Conservation (phyloP, 2,113 vertebrate species). For the Equus quagga region DNA sequence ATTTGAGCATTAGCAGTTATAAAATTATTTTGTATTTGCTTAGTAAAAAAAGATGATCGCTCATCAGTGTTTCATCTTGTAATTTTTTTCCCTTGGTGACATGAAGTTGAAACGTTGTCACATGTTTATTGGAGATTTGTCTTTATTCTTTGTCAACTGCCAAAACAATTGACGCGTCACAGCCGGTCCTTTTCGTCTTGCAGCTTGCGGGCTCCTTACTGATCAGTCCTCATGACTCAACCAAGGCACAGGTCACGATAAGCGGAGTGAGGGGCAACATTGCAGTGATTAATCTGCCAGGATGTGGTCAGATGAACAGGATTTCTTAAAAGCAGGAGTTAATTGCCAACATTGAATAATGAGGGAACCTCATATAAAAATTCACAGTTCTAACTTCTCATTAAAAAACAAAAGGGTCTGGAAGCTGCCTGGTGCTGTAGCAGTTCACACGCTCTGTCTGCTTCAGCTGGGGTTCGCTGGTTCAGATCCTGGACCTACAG, state of each 20-base stretch:
- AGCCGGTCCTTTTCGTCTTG: background rate
- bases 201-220: fast-evolving
- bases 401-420: too few relatives aligned
- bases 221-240: background rate
- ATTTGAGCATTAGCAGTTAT: background rate
- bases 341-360: background rate
- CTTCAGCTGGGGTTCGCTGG: too few relatives aligned
- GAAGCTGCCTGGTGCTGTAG: too few relatives aligned
- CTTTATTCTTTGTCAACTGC: background rate
- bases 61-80: background rate
- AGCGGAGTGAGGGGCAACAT: fast-evolving
- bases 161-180: background rate
- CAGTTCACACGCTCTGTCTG: too few relatives aligned
- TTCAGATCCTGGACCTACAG: too few relatives aligned
- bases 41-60: background rate
- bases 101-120: background rate
- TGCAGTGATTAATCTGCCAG: background rate
- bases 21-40: background rate
- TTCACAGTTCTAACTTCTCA: background rate
- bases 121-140: background rate
- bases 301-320: background rate
- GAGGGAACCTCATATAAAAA: background rate
- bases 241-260: background rate
- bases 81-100: background rate
- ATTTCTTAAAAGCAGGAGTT: background rate